Conservation (phyloP, 2,113 vertebrate species). For the Sphyrna mokarran region DNA sequence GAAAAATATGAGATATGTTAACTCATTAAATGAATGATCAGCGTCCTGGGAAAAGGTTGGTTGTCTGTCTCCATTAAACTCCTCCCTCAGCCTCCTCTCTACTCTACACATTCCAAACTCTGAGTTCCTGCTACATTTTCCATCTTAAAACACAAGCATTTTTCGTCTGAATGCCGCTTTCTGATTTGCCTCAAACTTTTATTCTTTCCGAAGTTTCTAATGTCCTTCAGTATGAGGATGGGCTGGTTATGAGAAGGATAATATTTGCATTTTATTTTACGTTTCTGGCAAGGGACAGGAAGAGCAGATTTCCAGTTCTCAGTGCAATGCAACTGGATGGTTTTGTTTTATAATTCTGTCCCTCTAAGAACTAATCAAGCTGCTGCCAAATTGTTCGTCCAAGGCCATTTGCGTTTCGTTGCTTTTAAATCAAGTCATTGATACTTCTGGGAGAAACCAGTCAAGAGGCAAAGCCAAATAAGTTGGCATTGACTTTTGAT, state of each 20-base stretch:
- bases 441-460: not conserved
- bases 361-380: not conserved
- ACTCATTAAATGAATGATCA: not conserved
- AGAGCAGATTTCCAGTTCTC: not conserved
- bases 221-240: not conserved
- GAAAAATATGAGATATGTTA: not conserved
- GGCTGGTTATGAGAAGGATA: not conserved
- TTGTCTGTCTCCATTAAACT: not conserved
- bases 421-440: not conserved
- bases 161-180: not conserved
- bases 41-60: not conserved
- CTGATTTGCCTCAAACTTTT: not conserved
- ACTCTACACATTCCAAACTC: not conserved
- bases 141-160: not conserved
- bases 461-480: not conserved
- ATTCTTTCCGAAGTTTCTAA: not conserved
- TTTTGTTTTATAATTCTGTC: not conserved
- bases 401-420: not conserved
- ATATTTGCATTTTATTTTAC: not conserved
- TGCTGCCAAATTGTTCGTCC: not conserved
- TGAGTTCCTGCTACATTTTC: not conserved
- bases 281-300: not conserved
- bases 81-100: not conserved
- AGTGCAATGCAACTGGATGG: not conserved
- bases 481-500: conserved; percentile 13